Percentiles rank a stretch among this genome's conserved stretches.
These are phyloP conservation scores for Eulimnadia texana DNA, from an alignment of 1,140 invertebrate genomes.

Conservation along the genomic window DNA sequence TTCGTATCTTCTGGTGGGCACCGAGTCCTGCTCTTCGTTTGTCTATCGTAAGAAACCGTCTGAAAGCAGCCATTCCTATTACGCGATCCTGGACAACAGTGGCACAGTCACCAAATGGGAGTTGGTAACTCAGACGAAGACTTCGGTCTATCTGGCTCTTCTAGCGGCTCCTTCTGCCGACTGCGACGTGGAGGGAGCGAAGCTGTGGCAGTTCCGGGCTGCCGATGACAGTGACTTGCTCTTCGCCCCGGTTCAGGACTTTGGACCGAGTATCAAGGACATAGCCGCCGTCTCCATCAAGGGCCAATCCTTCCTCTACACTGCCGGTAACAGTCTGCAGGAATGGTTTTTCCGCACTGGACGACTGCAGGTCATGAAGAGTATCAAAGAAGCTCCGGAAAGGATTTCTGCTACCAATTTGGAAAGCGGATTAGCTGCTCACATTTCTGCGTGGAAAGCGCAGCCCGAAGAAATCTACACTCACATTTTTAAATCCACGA, in stretches of 20 bases:
- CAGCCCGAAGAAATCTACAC: not conserved
- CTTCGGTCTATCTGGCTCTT: not conserved
- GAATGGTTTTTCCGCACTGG: not conserved
- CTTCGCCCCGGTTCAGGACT: not conserved
- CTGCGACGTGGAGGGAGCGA: not conserved
- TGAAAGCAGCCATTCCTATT: not conserved
- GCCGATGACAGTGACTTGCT: not conserved
- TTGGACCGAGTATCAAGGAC: not conserved
- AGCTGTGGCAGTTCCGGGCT: not conserved
- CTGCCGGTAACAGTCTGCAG: not conserved
- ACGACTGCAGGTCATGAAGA: not conserved
- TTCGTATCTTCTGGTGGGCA: not conserved
- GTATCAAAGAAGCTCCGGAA: not conserved
- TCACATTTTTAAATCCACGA: not conserved
- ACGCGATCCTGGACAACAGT: not conserved
- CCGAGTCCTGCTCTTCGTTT: not conserved
- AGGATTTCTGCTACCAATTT: not conserved
- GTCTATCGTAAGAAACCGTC: not conserved
- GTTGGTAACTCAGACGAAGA: not conserved
- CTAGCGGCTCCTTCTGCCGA: not conserved
- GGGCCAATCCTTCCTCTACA: not conserved
- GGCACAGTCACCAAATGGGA: not conserved
- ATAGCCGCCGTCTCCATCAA: not conserved
- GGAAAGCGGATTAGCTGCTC: not conserved
- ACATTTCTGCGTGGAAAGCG: not conserved